Evolutionary conservation across 2,888 invertebrate genomes (phyloP).

Genomic region (Euplexia lucipara): DNA sequence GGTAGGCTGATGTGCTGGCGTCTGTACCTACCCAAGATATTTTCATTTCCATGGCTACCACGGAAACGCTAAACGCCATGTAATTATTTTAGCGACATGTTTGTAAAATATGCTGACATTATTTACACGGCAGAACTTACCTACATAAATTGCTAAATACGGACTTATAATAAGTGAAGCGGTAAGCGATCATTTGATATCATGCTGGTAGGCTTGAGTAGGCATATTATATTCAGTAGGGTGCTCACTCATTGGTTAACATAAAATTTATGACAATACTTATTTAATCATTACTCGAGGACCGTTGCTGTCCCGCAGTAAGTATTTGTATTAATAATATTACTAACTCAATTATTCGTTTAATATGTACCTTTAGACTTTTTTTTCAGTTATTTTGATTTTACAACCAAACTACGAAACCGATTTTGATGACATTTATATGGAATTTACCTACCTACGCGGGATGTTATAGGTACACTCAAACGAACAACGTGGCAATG

Average conservation of each 20-base stretch:
- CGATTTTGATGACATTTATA: no score
- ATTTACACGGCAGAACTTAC: slow-evolving; percentile 6
- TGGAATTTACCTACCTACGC: no score
- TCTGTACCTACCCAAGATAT: not conserved
- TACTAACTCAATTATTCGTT: no score
- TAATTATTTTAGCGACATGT: not conserved
- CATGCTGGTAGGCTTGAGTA: slow-evolving; percentile 40
- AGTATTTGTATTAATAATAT: no score
- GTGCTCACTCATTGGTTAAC: slow-evolving; percentile 31
- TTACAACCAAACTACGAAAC: no score
- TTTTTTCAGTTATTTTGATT: no score
- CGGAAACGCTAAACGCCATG: slow-evolving; percentile 27
- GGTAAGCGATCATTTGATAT: slow-evolving; percentile 49
- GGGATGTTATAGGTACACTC: no score
- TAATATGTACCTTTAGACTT: no score
- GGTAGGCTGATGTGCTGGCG: no score
- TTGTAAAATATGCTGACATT: slow-evolving; percentile 16
- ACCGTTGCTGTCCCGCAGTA: no score
- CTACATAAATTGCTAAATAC: slow-evolving; percentile 41
- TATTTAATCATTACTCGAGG: not conserved
- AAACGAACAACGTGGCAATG: no score
- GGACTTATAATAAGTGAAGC: slow-evolving; percentile 39
- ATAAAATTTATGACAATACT: no score
- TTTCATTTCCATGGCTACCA: not conserved
- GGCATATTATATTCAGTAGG: slow-evolving; percentile 43